Percentiles rank a stretch among this genome's conserved stretches.
phyloP scores from a whole-genome alignment of 2,888 invertebrate genomes.

The Drosophila aldrichi region DNA sequence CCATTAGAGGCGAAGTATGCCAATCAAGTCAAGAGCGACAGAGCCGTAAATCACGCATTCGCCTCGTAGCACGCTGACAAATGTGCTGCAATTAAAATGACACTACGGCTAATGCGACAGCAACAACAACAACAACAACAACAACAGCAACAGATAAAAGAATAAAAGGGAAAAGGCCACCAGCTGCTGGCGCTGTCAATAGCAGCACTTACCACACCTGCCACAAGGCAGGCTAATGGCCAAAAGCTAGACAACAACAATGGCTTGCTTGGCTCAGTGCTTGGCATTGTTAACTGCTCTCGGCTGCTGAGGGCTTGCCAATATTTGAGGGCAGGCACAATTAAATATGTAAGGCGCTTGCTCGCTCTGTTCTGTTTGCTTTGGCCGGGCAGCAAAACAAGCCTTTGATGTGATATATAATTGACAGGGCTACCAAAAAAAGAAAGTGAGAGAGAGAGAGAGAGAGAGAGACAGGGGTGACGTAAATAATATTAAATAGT shows the following conservation, averaged over 20 bases:
- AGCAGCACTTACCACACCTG: constrained; percentile 52
- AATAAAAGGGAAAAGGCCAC: background rate
- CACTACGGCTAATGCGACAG: constrained; percentile 61
- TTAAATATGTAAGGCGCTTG: constrained; percentile 54
- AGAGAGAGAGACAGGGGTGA: constrained; percentile 1
- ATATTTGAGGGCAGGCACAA: constrained; percentile 57
- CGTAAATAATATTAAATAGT: constrained; percentile 60
- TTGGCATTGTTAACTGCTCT: constrained; percentile 32
- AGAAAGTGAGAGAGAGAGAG: background rate
- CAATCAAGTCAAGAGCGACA: constrained; percentile 43
- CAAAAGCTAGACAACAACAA: constrained; percentile 35
- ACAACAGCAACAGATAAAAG: background rate
- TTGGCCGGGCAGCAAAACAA: constrained; percentile 27
- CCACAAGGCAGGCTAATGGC: constrained; percentile 41
- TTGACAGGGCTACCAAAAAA: constrained; percentile 24
- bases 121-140: constrained; percentile 5
- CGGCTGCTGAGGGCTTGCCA: constrained; percentile 50
- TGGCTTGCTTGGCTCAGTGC: constrained; percentile 24
- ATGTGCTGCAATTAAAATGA: constrained; percentile 71
- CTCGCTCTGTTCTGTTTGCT: constrained; percentile 24
- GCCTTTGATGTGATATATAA: constrained; percentile 51
- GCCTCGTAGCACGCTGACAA: constrained; percentile 46
- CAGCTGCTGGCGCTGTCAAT: constrained; percentile 39
- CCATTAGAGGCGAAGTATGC: constrained; percentile 44
- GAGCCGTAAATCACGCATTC: constrained; percentile 47